A percentile compares a stretch with the other conserved stretches of the same genome.
Evolutionary conservation across 1,140 invertebrate genomes (phyloP).

Genomic region (Caerostris extrusa): DNA sequence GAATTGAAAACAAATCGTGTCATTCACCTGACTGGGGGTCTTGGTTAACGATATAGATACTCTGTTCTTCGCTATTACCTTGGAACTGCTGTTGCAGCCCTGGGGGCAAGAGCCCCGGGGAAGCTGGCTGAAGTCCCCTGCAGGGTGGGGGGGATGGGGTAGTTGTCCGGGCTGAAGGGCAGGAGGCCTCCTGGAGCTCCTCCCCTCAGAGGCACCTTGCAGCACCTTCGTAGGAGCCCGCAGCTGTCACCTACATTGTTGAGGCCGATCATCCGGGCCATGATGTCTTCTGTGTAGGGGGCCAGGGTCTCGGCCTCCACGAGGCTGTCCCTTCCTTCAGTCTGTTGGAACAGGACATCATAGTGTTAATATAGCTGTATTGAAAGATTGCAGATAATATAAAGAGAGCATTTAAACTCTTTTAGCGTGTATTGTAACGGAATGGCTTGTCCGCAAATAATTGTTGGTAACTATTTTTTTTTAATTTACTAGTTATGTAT

Average conservation of each 20-base stretch:
- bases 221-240: constrained; percentile 79
- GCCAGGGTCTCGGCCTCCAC: constrained; percentile 51
- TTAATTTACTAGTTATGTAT: no score
- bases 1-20: background rate
- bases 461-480: no score
- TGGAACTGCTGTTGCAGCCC: constrained; percentile 49
- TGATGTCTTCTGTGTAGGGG: constrained; percentile 79
- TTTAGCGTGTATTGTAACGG: no score
- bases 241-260: constrained; percentile 75
- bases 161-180: constrained; percentile 76
- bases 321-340: background rate
- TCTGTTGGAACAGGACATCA: background rate
- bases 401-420: no score
- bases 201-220: constrained; percentile 72
- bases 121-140: constrained; percentile 63
- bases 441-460: no score
- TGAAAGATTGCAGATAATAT: no score
- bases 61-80: constrained; percentile 50
- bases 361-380: no score
- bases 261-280: constrained; percentile 78
- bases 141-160: constrained; percentile 64
- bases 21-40: constrained; percentile 48
- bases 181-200: constrained; percentile 60
- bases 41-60: constrained; percentile 44
- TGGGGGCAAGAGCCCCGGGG: constrained; percentile 48